Evolutionary conservation across 2,113 vertebrate genomes (phyloP).

Genomic region (Rhinogobius similis): DNA sequence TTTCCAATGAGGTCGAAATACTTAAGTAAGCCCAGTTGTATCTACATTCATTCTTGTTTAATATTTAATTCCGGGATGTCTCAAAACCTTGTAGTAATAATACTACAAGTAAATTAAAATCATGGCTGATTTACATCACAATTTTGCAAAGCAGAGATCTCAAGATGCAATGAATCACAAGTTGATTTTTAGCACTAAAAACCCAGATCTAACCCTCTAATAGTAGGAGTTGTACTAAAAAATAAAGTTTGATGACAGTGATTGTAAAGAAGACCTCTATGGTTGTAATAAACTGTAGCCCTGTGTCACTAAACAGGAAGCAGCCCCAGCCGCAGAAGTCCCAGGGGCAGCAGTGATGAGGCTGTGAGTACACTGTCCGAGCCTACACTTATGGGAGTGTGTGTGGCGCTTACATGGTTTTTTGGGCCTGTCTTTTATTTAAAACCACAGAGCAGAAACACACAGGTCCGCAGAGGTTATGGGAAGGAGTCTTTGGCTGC

Average conservation of each 20-base stretch:
- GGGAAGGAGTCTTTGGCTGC: constrained; percentile 55
- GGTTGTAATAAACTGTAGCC: constrained; percentile 50
- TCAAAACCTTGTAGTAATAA: no score
- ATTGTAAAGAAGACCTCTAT: constrained; percentile 56
- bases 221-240: background rate
- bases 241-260: constrained; percentile 14
- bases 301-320: constrained; percentile 64
- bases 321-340: constrained; percentile 41
- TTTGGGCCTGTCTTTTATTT: constrained; percentile 38
- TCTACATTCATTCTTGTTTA: no score
- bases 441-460: constrained; percentile 42
- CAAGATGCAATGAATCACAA: no score
- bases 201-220: background rate
- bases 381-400: constrained; percentile 3
- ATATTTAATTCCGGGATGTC: no score
- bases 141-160: no score
- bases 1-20: no score
- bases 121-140: no score
- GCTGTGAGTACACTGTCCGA: constrained; percentile 3
- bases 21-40: no score
- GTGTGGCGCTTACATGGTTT: constrained; percentile 16
- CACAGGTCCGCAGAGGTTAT: constrained; percentile 59
- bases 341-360: constrained; percentile 32
- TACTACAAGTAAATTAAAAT: no score
- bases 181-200: no score